A percentile compares a stretch with the other conserved stretches of the same genome.
Evolutionary conservation across 2,113 vertebrate genomes (phyloP).

Genomic region (Dipodomys spectabilis): DNA sequence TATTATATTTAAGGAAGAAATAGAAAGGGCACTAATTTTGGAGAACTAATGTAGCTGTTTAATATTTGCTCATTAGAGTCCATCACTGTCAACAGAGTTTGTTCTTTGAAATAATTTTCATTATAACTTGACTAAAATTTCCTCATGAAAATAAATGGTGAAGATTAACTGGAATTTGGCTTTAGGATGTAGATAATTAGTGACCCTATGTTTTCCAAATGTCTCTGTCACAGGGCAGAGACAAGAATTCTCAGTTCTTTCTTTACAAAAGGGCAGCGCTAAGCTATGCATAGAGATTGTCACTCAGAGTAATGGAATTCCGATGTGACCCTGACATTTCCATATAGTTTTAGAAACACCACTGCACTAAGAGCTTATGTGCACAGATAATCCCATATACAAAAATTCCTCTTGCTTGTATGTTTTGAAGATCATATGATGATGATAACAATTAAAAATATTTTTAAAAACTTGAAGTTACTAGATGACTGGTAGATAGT

Average conservation of each 20-base stretch:
- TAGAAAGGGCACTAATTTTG: slow-evolving; percentile 66
- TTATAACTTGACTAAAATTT: slow-evolving; percentile 68
- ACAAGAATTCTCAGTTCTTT: slow-evolving; percentile 55
- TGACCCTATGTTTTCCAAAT: slow-evolving; percentile 70
- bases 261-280: slow-evolving; percentile 42
- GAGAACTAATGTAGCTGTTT: slow-evolving; percentile 63
- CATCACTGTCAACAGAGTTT: slow-evolving; percentile 70
- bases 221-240: slow-evolving; percentile 61
- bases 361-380: background rate
- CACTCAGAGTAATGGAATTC: background rate
- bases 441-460: background rate
- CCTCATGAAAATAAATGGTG: slow-evolving; percentile 68
- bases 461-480: slow-evolving; percentile 19
- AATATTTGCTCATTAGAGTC: slow-evolving; percentile 76
- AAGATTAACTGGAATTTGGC: slow-evolving; percentile 74
- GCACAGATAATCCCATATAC: background rate
- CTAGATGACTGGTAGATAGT: background rate
- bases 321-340: background rate
- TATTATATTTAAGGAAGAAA: slow-evolving; percentile 60
- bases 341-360: background rate
- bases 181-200: slow-evolving; percentile 76
- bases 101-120: slow-evolving; percentile 73
- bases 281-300: background rate
- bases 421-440: background rate
- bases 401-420: background rate